Conservation (phyloP, 92 coral and sea anemone species). For the Meandrina meandrites region DNA sequence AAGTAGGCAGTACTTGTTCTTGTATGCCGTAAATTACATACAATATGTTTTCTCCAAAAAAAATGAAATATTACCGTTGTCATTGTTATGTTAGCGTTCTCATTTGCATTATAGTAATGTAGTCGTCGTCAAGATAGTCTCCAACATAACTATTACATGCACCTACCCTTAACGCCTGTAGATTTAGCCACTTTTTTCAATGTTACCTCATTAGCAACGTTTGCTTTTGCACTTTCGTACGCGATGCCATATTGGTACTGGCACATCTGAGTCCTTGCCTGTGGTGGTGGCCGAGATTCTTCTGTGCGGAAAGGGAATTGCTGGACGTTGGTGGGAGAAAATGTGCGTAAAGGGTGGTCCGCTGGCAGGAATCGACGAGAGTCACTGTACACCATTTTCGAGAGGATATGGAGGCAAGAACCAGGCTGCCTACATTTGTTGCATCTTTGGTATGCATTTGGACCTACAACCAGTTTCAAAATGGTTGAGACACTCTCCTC, state of each 20-base stretch:
- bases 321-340: not conserved
- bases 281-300: not conserved
- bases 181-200: not conserved
- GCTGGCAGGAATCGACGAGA: not conserved
- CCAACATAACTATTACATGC: too few relatives aligned
- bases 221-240: not conserved
- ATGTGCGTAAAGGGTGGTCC: conserved; percentile 1
- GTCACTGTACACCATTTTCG: not conserved
- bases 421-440: conserved; percentile 10
- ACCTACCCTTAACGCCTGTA: not conserved
- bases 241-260: not conserved
- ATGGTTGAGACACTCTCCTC: too few relatives aligned
- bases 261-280: not conserved
- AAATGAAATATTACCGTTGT: too few relatives aligned
- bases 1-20: too few relatives aligned
- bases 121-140: too few relatives aligned
- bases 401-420: not conserved
- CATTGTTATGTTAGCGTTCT: too few relatives aligned
- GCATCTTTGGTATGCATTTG: not conserved
- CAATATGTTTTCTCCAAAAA: too few relatives aligned
- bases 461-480: too few relatives aligned
- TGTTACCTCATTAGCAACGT: not conserved
- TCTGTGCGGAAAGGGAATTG: not conserved
- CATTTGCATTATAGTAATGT: too few relatives aligned
- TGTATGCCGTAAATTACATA: too few relatives aligned